Conservation (phyloP, 2,113 vertebrate genomes). For the Sinocyclocheilus maitianheensis region DNA sequence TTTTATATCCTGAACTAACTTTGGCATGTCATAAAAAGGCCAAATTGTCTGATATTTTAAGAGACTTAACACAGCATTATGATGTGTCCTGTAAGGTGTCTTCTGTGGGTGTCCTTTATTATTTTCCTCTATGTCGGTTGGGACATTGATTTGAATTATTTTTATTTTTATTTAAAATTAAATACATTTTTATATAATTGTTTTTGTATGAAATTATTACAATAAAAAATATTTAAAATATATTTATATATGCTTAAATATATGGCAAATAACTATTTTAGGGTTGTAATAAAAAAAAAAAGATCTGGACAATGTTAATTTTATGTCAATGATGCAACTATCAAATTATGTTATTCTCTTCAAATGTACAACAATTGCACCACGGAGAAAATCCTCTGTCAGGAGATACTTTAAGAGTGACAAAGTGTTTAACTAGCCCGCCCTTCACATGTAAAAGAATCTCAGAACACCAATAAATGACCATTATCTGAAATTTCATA, state of each 20-base stretch:
- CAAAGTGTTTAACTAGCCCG: not conserved
- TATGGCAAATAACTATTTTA: not conserved
- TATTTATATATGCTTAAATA: too few relatives aligned
- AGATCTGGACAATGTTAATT: not conserved
- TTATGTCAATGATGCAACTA: not conserved
- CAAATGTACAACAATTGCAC: constrained; percentile 25
- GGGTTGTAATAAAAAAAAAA: not conserved
- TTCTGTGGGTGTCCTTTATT: not conserved
- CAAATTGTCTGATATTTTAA: not conserved
- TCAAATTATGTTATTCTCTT: not conserved
- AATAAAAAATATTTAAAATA: too few relatives aligned
- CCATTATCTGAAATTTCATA: not conserved
- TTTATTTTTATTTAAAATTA: too few relatives aligned
- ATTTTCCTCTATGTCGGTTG: too few relatives aligned
- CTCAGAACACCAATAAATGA: constrained; percentile 18
- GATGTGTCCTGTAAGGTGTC: not conserved
- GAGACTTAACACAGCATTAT: not conserved
- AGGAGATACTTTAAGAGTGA: constrained; percentile 29
- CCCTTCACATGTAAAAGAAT: not conserved
- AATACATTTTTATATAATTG: too few relatives aligned
- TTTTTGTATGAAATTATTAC: too few relatives aligned
- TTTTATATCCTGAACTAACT: not conserved
- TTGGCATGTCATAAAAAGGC: not conserved
- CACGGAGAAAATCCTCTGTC: constrained; percentile 2
- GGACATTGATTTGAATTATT: too few relatives aligned